Conservation (phyloP, 2,113 vertebrate species). For the Oreotrochilus melanogaster region DNA sequence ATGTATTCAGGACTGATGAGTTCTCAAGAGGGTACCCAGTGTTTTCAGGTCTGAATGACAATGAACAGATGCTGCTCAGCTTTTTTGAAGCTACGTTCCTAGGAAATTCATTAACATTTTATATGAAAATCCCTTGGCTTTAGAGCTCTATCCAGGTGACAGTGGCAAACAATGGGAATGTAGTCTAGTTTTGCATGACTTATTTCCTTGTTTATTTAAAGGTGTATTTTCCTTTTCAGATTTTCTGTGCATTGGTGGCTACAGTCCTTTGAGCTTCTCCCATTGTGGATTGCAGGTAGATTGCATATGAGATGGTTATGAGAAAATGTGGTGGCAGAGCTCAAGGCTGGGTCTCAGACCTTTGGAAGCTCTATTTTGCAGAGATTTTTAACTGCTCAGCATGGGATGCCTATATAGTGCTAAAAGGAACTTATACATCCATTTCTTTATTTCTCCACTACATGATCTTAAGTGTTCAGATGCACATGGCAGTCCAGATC, state of each 20-base stretch:
- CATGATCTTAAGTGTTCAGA: background rate
- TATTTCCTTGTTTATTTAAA: background rate
- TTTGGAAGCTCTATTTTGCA: background rate
- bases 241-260: background rate
- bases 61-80: conserved; percentile 10
- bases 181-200: background rate
- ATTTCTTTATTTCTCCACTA: background rate
- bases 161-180: background rate
- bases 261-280: background rate
- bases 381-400: background rate
- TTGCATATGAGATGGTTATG: background rate
- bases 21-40: background rate
- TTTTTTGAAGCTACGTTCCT: background rate
- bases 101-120: conserved; percentile 40
- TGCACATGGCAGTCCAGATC: background rate
- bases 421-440: background rate
- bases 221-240: background rate
- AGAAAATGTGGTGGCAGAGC: background rate
- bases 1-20: background rate
- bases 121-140: background rate
- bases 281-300: background rate
- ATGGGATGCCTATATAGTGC: background rate
- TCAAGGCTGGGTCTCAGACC: background rate
- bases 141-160: background rate
- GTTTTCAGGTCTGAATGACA: conserved; percentile 13